Evolutionary conservation across 2,113 vertebrate genomes (phyloP).

Genomic region (Calonectris borealis): DNA sequence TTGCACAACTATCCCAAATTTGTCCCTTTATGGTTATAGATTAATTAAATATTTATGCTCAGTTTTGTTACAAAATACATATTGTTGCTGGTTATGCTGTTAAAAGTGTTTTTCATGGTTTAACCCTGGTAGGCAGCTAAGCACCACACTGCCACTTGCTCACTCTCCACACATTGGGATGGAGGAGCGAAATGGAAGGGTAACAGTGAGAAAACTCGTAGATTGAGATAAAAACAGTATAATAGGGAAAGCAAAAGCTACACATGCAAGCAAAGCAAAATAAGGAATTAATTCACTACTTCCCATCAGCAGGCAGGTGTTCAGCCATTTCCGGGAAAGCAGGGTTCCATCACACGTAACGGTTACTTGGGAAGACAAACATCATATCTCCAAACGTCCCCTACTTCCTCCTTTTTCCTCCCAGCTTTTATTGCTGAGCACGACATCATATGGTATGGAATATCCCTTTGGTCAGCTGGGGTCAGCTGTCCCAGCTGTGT

Average conservation of each 20-base stretch:
- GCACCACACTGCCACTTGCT: background rate
- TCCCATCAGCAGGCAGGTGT: background rate
- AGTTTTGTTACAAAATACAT: background rate
- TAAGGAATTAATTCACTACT: background rate
- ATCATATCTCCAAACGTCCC: accelerated
- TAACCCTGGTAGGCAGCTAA: background rate
- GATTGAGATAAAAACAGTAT: background rate
- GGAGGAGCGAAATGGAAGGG: background rate
- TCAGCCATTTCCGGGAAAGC: background rate
- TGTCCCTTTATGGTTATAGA: background rate
- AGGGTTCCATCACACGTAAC: accelerated
- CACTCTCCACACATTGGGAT: background rate
- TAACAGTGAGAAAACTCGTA: background rate
- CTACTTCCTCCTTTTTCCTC: background rate
- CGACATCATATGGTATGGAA: no score
- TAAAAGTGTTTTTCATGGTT: background rate
- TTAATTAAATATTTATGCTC: background rate
- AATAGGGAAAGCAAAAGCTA: background rate
- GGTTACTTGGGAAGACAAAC: background rate
- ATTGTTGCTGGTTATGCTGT: background rate
- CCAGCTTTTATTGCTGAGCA: no score
- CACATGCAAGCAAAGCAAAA: background rate
- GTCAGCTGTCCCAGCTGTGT: no score
- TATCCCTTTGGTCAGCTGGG: no score
- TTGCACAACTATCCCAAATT: background rate